These are phyloP conservation scores for Linnaemya tessellans DNA, from an alignment of 2,888 invertebrate genomes.

Conservation along the genomic window DNA sequence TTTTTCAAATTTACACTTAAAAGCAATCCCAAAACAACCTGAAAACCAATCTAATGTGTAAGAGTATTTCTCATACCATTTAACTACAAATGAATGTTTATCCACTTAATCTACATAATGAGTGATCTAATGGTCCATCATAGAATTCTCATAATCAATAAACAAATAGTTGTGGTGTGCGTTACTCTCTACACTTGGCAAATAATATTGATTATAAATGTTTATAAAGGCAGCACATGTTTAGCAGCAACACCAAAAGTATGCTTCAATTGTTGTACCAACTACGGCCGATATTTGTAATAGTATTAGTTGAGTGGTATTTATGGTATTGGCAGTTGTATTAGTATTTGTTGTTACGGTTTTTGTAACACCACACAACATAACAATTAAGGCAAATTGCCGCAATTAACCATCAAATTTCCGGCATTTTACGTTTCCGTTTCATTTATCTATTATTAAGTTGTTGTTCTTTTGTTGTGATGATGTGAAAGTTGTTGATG, in stretches of 20 bases:
- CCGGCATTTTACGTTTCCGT: neutral
- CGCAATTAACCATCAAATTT: constrained; percentile 2
- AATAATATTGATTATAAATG: neutral
- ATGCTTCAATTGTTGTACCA: neutral
- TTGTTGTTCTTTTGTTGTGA: neutral
- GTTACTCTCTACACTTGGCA: neutral
- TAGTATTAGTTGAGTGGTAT: neutral
- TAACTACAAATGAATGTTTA: too few species aligned
- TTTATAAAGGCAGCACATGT: neutral
- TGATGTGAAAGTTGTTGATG: neutral
- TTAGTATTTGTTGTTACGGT: neutral
- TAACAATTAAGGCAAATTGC: constrained; percentile 3
- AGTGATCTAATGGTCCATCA: neutral
- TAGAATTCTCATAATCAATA: neutral
- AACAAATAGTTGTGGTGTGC: neutral
- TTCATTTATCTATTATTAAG: neutral
- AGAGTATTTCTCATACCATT: too few species aligned
- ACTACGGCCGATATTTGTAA: neutral
- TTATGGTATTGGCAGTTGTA: neutral
- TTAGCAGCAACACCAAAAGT: neutral
- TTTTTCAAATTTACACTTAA: too few species aligned
- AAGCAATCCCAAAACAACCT: too few species aligned
- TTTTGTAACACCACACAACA: neutral
- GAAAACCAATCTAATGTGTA: too few species aligned
- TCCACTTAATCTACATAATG: too few species aligned